Percentiles rank a stretch among this genome's conserved stretches.
phyloP scores from a whole-genome alignment of 2,797 vertebrate species.

The Antennarius maculatus region DNA sequence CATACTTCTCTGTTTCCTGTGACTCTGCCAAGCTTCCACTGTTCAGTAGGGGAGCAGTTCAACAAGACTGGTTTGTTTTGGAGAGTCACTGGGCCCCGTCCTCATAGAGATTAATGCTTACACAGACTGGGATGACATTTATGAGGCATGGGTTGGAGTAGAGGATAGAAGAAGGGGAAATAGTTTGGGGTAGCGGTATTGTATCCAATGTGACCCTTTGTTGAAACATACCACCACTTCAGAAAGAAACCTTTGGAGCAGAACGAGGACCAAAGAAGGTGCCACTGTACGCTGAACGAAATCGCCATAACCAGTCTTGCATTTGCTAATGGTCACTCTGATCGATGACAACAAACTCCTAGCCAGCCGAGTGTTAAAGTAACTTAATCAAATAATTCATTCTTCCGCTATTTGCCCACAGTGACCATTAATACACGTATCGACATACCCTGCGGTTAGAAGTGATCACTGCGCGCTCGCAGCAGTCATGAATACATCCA shows the following conservation, averaged over 20 bases:
- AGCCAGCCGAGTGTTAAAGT: constrained; percentile 55
- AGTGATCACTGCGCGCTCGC: constrained; percentile 32
- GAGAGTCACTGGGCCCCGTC: constrained; percentile 72
- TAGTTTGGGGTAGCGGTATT: constrained; percentile 38
- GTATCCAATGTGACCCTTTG: constrained; percentile 54
- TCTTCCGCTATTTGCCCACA: constrained; percentile 50
- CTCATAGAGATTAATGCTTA: constrained; percentile 77
- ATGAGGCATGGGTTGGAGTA: constrained; percentile 67
- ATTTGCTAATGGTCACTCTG: constrained; percentile 46
- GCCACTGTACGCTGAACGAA: constrained; percentile 10
- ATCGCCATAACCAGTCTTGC: constrained; percentile 17
- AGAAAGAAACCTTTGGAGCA: constrained; percentile 29
- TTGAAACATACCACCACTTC: constrained; percentile 28
- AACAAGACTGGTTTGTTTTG: constrained; percentile 79
- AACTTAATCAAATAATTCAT: constrained; percentile 69
- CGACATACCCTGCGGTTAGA: constrained; percentile 49
- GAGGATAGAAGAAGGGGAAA: constrained; percentile 55
- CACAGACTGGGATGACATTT: constrained; percentile 79
- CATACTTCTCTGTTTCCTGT: constrained; percentile 72
- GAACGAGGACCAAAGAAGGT: constrained; percentile 31
- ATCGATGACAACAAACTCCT: constrained; percentile 49
- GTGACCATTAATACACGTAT: constrained; percentile 56
- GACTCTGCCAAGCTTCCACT: constrained; percentile 76
- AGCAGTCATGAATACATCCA: constrained; percentile 39
- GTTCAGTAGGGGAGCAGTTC: constrained; percentile 71